Percentiles rank a stretch among this genome's conserved stretches.
Conservation (phyloP, 2,797 vertebrate genomes). For the Enteromius fasciolatus region DNA sequence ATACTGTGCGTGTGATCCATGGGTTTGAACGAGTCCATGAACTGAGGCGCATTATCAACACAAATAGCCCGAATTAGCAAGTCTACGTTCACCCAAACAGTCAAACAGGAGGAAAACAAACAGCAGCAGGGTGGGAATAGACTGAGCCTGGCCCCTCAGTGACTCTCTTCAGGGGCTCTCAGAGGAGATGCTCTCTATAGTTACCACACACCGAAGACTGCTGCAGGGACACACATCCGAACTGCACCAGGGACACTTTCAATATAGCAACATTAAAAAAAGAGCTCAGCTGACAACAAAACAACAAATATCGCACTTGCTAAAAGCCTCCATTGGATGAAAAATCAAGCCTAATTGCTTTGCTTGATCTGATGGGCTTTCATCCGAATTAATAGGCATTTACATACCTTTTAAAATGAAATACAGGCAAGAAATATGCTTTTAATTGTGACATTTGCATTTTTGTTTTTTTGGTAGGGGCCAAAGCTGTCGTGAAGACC, state of each 20-base stretch:
- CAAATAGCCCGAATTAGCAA: slow-evolving; percentile 75
- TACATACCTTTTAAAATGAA: background rate
- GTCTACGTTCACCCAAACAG: slow-evolving; percentile 69
- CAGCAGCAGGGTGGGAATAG: slow-evolving; percentile 76
- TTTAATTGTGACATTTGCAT: slow-evolving; percentile 22
- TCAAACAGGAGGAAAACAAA: slow-evolving; percentile 74
- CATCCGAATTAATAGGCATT: slow-evolving; percentile 15
- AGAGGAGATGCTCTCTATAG: slow-evolving; percentile 73
- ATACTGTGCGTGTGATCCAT: slow-evolving; percentile 68
- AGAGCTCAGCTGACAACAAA: slow-evolving; percentile 27
- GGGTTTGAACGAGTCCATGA: slow-evolving; percentile 58
- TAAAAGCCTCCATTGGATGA: slow-evolving; percentile 36
- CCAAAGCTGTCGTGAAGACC: background rate
- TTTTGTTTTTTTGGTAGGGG: background rate
- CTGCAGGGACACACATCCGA: slow-evolving; percentile 63
- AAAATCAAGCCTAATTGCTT: slow-evolving; percentile 45
- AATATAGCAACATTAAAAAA: slow-evolving; percentile 60
- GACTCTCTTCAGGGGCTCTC: slow-evolving; percentile 73
- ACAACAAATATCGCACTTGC: slow-evolving; percentile 39
- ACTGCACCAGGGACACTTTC: slow-evolving; percentile 74
- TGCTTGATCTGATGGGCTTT: slow-evolving; percentile 34
- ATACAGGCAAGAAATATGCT: slow-evolving; percentile 1
- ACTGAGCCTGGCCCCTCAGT: slow-evolving; percentile 66
- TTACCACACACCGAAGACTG: slow-evolving; percentile 74
- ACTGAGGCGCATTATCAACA: slow-evolving; percentile 71